phyloP scores from a whole-genome alignment of 2,113 vertebrate species.

The Anser brachyrhynchus region DNA sequence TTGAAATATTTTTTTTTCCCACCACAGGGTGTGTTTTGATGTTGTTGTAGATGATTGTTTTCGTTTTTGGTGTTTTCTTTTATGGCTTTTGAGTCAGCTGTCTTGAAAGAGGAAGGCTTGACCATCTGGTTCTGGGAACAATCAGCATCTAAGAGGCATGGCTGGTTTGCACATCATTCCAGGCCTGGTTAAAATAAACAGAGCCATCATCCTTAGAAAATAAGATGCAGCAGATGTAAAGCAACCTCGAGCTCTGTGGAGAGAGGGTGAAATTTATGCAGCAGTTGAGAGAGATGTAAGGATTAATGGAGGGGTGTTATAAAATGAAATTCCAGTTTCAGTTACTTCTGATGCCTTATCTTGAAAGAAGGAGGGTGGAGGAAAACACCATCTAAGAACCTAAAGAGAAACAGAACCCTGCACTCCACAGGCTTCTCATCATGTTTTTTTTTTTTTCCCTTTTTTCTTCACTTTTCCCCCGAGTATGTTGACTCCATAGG shows the following conservation, averaged over 20 bases:
- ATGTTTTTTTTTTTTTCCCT: background rate
- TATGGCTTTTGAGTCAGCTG: constrained; percentile 55
- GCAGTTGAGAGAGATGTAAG: constrained; percentile 30
- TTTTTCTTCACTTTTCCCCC: background rate
- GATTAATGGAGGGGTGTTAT: background rate
- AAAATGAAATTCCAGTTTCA: constrained; percentile 21
- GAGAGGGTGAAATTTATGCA: constrained; percentile 41
- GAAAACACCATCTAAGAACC: background rate
- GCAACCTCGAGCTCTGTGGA: background rate
- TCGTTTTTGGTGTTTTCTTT: constrained; percentile 61
- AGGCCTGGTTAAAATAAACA: constrained; percentile 59
- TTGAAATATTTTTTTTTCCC: background rate
- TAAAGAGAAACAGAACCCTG: background rate
- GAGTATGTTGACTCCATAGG: background rate
- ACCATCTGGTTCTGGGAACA: constrained; percentile 60
- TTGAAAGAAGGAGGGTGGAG: background rate
- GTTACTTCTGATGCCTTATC: background rate
- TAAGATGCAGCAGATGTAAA: constrained; percentile 63
- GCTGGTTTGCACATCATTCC: constrained; percentile 56
- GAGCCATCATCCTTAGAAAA: constrained; percentile 5
- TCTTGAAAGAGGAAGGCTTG: constrained; percentile 50
- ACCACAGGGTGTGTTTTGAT: constrained; percentile 38
- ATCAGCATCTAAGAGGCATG: constrained; percentile 17
- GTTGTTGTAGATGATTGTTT: constrained; percentile 43
- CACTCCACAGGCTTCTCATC: background rate